A percentile compares a stretch with the other conserved stretches of the same genome.
Conservation (phyloP, 2,888 invertebrate species). For the Thecocarcelia acutangulata region DNA sequence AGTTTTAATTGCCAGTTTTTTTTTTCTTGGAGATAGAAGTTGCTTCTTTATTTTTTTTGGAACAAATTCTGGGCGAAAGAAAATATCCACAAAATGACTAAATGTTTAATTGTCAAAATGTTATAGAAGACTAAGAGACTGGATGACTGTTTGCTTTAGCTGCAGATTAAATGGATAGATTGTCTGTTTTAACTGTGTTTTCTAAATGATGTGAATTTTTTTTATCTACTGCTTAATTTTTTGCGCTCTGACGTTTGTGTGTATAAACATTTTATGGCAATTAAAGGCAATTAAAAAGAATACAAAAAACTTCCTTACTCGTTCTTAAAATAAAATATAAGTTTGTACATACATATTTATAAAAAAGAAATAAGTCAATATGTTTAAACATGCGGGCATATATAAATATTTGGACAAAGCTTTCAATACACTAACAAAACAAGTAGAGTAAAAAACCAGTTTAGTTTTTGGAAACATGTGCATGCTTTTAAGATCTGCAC, state of each 20-base stretch:
- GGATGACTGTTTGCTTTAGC: slow-evolving; percentile 10
- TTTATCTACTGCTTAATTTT: slow-evolving; percentile 19
- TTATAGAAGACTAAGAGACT: slow-evolving; percentile 8
- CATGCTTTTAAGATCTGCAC: too few species aligned
- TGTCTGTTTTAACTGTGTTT: slow-evolving; percentile 10
- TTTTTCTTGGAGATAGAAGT: slow-evolving; percentile 27
- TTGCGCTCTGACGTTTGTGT: slow-evolving; percentile 9
- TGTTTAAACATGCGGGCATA: slow-evolving; percentile 7
- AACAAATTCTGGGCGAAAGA: background rate
- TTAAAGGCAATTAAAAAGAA: slow-evolving; percentile 64
- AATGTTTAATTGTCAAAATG: slow-evolving; percentile 18
- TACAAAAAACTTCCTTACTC: slow-evolving; percentile 20
- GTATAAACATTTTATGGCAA: slow-evolving; percentile 45
- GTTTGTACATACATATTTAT: too few species aligned
- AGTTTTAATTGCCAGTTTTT: slow-evolving; percentile 7
- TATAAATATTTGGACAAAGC: background rate
- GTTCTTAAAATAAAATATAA: background rate
- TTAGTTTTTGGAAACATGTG: too few species aligned
- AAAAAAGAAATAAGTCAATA: slow-evolving; percentile 3
- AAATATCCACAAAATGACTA: background rate
- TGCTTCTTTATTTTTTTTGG: background rate
- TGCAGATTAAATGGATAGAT: slow-evolving; percentile 25
- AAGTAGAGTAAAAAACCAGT: too few species aligned
- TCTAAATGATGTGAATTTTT: slow-evolving; percentile 25
- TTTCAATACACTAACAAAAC: too few species aligned